phyloP scores from a whole-genome alignment of 2,797 vertebrate genomes.

The Propithecus perrieri region DNA sequence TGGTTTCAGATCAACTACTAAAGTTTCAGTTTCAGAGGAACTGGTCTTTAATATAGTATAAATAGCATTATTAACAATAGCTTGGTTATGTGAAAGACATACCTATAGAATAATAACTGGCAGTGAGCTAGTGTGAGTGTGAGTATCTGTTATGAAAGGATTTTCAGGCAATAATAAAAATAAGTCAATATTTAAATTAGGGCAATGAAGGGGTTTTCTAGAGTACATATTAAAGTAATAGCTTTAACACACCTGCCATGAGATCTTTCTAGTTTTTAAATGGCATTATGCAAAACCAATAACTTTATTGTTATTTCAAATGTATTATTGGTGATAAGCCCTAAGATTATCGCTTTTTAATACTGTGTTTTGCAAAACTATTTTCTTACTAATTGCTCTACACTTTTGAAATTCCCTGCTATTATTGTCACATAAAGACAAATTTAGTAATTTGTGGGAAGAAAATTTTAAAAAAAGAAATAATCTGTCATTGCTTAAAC shows the following conservation, averaged over 20 bases:
- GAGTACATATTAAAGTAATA: not conserved
- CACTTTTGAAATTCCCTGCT: not conserved
- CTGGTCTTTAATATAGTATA: not conserved
- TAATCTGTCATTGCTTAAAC: slow-evolving; percentile 74
- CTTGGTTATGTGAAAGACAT: not conserved
- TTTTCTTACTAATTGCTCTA: not conserved
- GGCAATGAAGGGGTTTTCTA: not conserved
- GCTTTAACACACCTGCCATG: not conserved
- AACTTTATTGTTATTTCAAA: not conserved
- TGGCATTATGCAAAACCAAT: not conserved
- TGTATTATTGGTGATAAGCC: not conserved
- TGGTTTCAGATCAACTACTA: not conserved
- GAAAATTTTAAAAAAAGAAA: not conserved
- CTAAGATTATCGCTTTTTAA: not conserved
- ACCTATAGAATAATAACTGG: not conserved
- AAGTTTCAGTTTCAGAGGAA: not conserved
- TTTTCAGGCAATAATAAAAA: not conserved
- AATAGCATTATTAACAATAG: not conserved
- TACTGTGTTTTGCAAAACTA: not conserved
- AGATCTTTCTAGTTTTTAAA: not conserved
- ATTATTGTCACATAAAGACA: slow-evolving; percentile 63
- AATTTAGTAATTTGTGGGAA: slow-evolving; percentile 54
- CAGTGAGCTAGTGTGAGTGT: not conserved
- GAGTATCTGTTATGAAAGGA: not conserved
- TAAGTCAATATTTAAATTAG: not conserved